phyloP scores from a whole-genome alignment of 2,113 vertebrate species.

The Crotalus helleri region DNA sequence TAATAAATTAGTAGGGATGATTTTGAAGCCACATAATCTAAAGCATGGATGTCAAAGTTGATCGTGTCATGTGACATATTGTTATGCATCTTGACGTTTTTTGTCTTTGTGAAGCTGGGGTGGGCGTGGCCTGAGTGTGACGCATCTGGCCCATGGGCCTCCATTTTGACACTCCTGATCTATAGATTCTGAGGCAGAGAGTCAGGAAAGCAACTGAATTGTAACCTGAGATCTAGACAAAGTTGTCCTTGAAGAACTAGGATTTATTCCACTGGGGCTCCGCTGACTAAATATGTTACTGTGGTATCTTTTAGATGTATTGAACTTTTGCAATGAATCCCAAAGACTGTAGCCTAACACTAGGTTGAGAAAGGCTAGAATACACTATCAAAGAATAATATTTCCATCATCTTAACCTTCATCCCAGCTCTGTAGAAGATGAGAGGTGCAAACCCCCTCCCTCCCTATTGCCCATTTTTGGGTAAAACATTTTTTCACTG shows the following conservation, averaged over 20 bases:
- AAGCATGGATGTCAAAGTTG: no score
- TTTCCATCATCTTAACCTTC: neutral
- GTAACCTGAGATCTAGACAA: neutral
- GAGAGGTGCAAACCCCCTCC: conserved; percentile 42
- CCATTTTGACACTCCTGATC: no score
- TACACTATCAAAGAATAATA: neutral
- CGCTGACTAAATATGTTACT: neutral
- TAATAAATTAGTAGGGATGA: neutral
- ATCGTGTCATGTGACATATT: no score
- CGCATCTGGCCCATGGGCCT: no score
- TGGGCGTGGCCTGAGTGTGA: no score
- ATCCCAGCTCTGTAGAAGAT: conserved; percentile 13
- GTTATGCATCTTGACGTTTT: no score
- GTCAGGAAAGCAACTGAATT: conserved; percentile 3
- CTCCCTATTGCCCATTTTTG: neutral
- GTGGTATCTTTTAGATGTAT: neutral
- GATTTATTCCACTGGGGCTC: neutral
- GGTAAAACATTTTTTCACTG: conserved; percentile 51
- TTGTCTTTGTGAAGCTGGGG: no score
- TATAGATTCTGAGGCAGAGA: conserved; percentile 22
- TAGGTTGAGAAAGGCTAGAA: neutral
- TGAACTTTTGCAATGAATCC: neutral
- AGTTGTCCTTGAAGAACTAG: conserved; percentile 16
- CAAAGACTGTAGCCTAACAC: neutral
- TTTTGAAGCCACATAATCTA: neutral